These are phyloP conservation scores for Ectemnius lituratus DNA, from an alignment of 2,888 invertebrate species.

Conservation along the genomic window DNA sequence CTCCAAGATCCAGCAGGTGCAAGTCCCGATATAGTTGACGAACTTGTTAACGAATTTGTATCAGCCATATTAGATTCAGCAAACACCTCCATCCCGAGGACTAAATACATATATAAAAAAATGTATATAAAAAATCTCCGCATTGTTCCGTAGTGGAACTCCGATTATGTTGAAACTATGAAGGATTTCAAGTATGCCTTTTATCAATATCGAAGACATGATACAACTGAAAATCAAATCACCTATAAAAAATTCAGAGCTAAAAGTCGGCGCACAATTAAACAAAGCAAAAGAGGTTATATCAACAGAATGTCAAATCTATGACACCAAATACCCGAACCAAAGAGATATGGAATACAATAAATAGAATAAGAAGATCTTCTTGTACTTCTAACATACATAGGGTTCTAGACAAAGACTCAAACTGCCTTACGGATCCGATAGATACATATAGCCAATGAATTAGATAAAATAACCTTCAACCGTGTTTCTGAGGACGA, in stretches of 20 bases:
- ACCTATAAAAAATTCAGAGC: conserved; percentile 21
- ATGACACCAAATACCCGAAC: too few relatives aligned
- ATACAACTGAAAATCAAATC: conserved; percentile 23
- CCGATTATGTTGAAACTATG: conserved; percentile 14
- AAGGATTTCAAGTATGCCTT: conserved; percentile 37
- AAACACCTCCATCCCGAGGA: not conserved
- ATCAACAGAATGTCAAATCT: not conserved
- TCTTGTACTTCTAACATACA: conserved; percentile 11
- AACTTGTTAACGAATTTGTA: too few relatives aligned
- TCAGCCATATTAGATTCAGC: conserved; percentile 43
- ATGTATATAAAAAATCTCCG: conserved; percentile 10
- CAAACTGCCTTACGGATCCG: too few relatives aligned
- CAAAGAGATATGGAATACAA: not conserved
- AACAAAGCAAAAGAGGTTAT: conserved; percentile 18
- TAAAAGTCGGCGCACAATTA: conserved; percentile 16
- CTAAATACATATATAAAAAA: too few relatives aligned
- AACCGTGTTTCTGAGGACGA: not conserved
- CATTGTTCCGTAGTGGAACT: conserved; percentile 21
- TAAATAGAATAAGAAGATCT: not conserved
- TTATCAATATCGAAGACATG: conserved; percentile 33
- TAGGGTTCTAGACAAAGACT: too few relatives aligned
- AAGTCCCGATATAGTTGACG: conserved; percentile 14
- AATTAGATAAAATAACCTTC: conserved; percentile 10
- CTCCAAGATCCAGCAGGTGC: conserved; percentile 25
- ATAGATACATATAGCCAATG: conserved; percentile 25